Evolutionary conservation across 2,797 vertebrate genomes (phyloP).

Genomic region (Poecilia gillii): DNA sequence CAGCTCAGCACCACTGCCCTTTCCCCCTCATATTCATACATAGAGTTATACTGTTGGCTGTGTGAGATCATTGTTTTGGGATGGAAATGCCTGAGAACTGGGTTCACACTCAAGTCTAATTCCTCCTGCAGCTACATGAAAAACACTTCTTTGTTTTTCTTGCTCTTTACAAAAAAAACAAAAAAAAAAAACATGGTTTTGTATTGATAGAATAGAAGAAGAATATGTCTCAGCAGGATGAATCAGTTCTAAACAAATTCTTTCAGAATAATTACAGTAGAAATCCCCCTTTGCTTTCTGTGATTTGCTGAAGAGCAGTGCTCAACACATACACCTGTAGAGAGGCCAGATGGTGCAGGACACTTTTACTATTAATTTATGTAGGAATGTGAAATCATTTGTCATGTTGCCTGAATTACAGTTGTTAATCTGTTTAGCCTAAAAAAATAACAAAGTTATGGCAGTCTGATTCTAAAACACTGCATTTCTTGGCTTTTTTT

Average conservation of each 20-base stretch:
- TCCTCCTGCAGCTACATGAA: constrained; percentile 1
- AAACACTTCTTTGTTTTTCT: constrained; percentile 15
- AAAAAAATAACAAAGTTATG: not conserved
- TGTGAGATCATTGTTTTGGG: constrained; percentile 79
- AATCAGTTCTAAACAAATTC: constrained; percentile 41
- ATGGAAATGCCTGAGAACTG: constrained; percentile 76
- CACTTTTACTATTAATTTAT: constrained; percentile 1
- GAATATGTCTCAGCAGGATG: constrained; percentile 8
- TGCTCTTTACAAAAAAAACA: constrained; percentile 3
- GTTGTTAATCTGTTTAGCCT: not conserved
- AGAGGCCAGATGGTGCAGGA: not conserved
- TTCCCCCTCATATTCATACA: constrained; percentile 51
- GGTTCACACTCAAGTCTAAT: constrained; percentile 58
- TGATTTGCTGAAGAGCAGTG: constrained; percentile 34
- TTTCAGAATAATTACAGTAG: constrained; percentile 45
- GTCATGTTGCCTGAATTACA: not conserved
- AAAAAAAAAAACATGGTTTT: constrained; percentile 2
- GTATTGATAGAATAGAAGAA: constrained; percentile 33
- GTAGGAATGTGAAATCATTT: not conserved
- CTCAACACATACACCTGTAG: not conserved
- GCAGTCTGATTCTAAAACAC: not conserved
- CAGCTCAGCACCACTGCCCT: constrained; percentile 67
- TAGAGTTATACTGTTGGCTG: constrained; percentile 69
- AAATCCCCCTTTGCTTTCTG: constrained; percentile 44
- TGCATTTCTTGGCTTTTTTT: not conserved